These are phyloP conservation scores for Diplogasteroides magnus DNA, from an alignment of 1,140 invertebrate genomes.

Conservation along the genomic window DNA sequence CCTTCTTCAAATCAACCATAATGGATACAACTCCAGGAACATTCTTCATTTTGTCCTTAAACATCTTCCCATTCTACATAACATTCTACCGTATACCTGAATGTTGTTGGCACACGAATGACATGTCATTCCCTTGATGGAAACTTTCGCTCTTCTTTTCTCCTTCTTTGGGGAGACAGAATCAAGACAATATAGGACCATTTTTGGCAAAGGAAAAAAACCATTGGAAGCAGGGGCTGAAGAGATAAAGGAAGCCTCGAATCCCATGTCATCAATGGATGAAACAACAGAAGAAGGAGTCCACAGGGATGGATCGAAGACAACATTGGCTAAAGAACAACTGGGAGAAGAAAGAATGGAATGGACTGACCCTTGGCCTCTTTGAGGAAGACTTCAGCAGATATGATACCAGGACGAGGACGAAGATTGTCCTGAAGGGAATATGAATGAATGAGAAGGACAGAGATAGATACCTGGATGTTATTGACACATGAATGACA, in stretches of 20 bases:
- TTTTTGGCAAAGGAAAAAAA: background rate
- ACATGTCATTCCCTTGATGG: conserved; percentile 76
- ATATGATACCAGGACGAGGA: conserved; percentile 59
- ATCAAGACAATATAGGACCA: background rate
- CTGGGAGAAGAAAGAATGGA: conserved; percentile 6
- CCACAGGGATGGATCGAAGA: conserved; percentile 24
- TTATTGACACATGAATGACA: conserved; percentile 88
- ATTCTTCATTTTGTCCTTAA: conserved; percentile 60
- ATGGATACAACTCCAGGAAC: conserved; percentile 19
- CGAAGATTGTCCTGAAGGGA: conserved; percentile 63
- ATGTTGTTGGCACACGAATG: conserved; percentile 88
- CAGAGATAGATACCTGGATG: too few species aligned
- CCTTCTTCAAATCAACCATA: conserved; percentile 31
- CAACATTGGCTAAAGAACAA: conserved; percentile 27
- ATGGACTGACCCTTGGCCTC: conserved; percentile 22
- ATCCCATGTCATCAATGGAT: conserved; percentile 42
- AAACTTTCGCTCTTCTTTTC: conserved; percentile 11
- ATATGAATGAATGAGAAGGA: too few species aligned
- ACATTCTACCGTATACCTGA: conserved; percentile 59
- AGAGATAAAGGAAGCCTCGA: conserved; percentile 31
- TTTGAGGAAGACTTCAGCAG: conserved; percentile 22
- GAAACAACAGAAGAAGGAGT: conserved; percentile 28
- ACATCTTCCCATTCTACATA: background rate
- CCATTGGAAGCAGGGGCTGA: background rate
- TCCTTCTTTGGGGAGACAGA: background rate